Evolutionary conservation across 2,797 vertebrate genomes (phyloP).

Genomic region (Psittacula echo): DNA sequence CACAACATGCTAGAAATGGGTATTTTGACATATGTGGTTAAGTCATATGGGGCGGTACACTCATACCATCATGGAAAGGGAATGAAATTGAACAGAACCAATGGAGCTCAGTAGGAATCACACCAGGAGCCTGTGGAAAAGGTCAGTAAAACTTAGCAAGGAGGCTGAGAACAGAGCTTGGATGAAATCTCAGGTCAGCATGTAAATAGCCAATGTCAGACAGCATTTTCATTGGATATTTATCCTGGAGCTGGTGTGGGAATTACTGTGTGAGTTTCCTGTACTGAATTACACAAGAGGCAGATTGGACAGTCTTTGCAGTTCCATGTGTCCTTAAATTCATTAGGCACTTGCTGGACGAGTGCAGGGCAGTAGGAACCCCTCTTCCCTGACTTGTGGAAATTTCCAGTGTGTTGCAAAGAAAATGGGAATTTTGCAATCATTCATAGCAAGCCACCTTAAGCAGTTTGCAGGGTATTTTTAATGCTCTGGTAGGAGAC

Average conservation of each 20-base stretch:
- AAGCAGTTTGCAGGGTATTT: not conserved
- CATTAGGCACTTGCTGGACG: not conserved
- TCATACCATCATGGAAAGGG: not conserved
- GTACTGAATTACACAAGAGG: not conserved
- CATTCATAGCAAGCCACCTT: not conserved
- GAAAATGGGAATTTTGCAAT: not conserved
- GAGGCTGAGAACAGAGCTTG: not conserved
- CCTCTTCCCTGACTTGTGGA: not conserved
- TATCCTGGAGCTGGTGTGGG: slow-evolving; percentile 16
- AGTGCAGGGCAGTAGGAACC: not conserved
- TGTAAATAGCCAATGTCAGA: slow-evolving; percentile 9
- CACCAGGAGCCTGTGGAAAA: slow-evolving; percentile 10
- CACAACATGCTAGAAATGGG: not conserved
- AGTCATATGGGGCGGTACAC: not conserved
- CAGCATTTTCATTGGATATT: slow-evolving; percentile 28
- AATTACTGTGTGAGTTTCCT: slow-evolving; percentile 47
- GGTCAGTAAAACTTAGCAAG: not conserved
- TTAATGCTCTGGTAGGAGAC: not conserved
- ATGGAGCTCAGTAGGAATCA: not conserved
- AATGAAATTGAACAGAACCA: not conserved
- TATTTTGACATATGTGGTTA: not conserved
- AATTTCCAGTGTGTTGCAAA: not conserved
- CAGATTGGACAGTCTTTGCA: not conserved
- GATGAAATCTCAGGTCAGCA: slow-evolving; percentile 3
- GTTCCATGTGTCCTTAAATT: not conserved